Base-by-base conservation (phyloP, 2,797 vertebrate species). In the Neostethus bicornis region DNA sequence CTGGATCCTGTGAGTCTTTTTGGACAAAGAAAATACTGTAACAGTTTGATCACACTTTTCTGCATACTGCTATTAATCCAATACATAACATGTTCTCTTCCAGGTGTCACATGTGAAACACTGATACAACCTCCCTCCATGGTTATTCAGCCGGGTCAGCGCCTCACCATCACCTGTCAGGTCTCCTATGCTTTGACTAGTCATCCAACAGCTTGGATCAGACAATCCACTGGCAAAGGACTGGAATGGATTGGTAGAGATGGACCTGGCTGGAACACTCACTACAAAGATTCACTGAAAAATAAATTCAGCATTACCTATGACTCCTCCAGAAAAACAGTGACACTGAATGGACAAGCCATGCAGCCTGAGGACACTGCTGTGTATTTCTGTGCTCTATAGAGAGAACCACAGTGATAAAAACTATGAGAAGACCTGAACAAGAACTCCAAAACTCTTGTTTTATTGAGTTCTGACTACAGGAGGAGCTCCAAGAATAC, bases 1-100 rank as follows among this genome's bases (percentile, higher is more conserved):
- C 61, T 78, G 75, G 48, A 62, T 60, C 21, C 23, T 56, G 68
- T 79, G 41, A 70, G 70, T 55, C 7, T 35, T 10, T 38, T 12
- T 56, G 42, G n/a, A n/a, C n/a, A n/a, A 46, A 17, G 23, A 49
- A 51, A 35, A 26, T 35, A 6, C 49, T 26, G 46, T 32, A 19
- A 49, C 46, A 48, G 32, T 17, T 51, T 37, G 23, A 25, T 51
- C 35, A 26, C 24, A 51, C n/a, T n/a, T n/a, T n/a, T n/a, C n/a
- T n/a, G n/a, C 13, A 48, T 21, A 54, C 53, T 46, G 49, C 2
- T 65, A 62, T 23, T 62, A 61, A 43, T 43, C 66, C 37, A 41
- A 17, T 24, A 24, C 5, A n/a, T 12, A 7, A 25, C 14, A 16
- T 26, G 3, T 20, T 39, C 11, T 32, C 9, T 4, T 11, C 31